phyloP scores from a whole-genome alignment of 2,797 vertebrate genomes.

The Falco novaeseelandiae region DNA sequence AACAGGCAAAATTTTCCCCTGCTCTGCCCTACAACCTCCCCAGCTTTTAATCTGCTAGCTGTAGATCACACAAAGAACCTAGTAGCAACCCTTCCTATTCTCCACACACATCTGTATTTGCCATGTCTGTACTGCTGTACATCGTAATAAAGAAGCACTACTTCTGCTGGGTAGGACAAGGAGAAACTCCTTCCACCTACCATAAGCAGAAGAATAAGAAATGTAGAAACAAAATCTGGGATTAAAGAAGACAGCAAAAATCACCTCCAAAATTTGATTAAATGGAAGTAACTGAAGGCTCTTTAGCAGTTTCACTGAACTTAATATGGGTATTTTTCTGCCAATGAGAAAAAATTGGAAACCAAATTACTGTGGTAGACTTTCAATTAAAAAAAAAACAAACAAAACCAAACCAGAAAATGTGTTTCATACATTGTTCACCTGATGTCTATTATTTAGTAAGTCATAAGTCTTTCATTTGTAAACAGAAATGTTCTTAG shows the following conservation, averaged over 20 bases:
- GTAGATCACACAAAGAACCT: not conserved
- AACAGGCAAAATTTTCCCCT: not conserved
- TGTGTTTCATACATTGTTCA: not conserved
- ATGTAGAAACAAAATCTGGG: not conserved
- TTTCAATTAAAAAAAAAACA: not conserved
- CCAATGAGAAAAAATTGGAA: not conserved
- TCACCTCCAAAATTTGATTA: not conserved
- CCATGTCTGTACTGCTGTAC: not conserved
- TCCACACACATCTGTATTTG: not conserved
- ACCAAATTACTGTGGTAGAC: not conserved
- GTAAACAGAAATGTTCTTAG: constrained; percentile 21
- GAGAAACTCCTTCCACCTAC: not conserved
- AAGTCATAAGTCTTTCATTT: constrained; percentile 19
- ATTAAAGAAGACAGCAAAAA: not conserved
- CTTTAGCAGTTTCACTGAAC: not conserved
- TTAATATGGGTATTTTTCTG: not conserved
- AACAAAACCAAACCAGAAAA: not conserved
- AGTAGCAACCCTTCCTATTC: not conserved
- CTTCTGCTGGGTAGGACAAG: not conserved
- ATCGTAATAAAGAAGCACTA: not conserved
- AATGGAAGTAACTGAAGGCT: not conserved
- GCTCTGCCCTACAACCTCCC: not conserved
- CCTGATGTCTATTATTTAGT: not conserved
- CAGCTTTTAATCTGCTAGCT: not conserved
- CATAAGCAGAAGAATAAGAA: not conserved